Evolutionary conservation across 2,888 invertebrate species (phyloP), one percentile per base, ranked within the genome.

Genomic region (Drosophila merina): DNA sequence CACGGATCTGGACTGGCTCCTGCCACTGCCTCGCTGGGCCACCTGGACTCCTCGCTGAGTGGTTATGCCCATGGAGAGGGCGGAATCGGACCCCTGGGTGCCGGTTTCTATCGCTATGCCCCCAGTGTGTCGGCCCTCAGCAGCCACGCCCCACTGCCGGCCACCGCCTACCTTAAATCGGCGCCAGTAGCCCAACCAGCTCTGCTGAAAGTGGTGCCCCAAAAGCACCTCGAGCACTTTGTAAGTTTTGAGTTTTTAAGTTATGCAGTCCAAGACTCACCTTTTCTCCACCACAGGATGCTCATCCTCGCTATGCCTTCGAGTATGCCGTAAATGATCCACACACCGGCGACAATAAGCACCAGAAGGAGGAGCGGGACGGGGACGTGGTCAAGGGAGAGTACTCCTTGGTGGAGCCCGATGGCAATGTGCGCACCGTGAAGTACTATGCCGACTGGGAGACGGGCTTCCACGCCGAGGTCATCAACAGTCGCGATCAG

Each of bases 391-490:
- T 95, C 26, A 93, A 93, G 90, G 95, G 95, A 90, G 94, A 94
- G 87, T 94, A 94, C 89, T 94, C 94, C 9, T 91, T 94, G 83
- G 94, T 95, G 70, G 95, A 96, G 90, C 95, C 95, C 48, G 95
- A 95, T 92, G 95, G 95, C 60, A 95, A 95, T 72, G 94, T 95
- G 60, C 93, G 95, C 75, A 95, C 95, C 2, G 95, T 96, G 63
- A 93, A 95, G 91, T 96, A 96, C 91, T 93, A 94, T 60, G 95
- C 95, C 59, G 95, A 96, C 90, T 95, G 95, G 95, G 94, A 95
- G 91, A 95, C 94, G 79, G 95, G 95, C 86, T 96, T 96, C 93
- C 95, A 95, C 90, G 95, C 95, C 67, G 93, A 94, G 88, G 95
- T 95, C 51, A 94, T 93, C 90, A 95, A 95, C 91, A 94, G 93